phyloP scores from a whole-genome alignment of 2,888 invertebrate genomes.

The Xestobium rufovillosum region DNA sequence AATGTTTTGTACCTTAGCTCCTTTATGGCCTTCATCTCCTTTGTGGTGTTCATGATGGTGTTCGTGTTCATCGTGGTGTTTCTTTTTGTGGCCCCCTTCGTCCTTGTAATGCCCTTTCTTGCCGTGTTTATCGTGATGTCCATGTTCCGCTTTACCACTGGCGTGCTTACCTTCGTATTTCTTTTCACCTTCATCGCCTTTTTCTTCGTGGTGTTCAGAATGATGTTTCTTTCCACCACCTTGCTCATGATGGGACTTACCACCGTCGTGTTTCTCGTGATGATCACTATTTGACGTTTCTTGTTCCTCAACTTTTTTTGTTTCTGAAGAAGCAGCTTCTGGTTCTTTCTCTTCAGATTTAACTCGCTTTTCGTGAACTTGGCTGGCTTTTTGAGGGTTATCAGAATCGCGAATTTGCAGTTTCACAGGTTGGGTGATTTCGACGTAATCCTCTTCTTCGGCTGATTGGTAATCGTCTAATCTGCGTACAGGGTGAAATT shows the following conservation, averaged over 20 bases:
- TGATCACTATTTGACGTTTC: background rate
- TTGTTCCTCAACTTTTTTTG: background rate
- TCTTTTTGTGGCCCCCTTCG: constrained; percentile 45
- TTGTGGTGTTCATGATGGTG: constrained; percentile 47
- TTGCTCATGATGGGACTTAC: constrained; percentile 24
- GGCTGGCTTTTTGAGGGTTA: background rate
- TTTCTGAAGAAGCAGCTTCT: background rate
- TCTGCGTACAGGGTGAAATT: background rate
- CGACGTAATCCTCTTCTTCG: background rate
- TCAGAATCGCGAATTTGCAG: background rate
- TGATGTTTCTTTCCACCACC: constrained; percentile 33
- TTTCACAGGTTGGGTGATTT: background rate
- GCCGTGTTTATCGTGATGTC: constrained; percentile 43
- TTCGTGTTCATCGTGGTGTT: constrained; percentile 45
- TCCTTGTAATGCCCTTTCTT: constrained; percentile 47
- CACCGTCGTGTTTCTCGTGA: constrained; percentile 11
- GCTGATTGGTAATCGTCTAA: background rate
- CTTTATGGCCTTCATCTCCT: constrained; percentile 48
- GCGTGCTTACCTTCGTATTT: constrained; percentile 37
- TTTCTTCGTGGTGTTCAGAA: constrained; percentile 29
- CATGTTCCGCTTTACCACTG: constrained; percentile 35
- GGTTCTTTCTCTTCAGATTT: too few species aligned
- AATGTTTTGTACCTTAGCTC: constrained; percentile 36
- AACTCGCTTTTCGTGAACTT: too few species aligned
- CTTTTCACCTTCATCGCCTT: constrained; percentile 37